Evolutionary conservation across 2,888 invertebrate species (phyloP), one percentile per base, ranked within the genome.

Genomic region (Oscheius sp.): DNA sequence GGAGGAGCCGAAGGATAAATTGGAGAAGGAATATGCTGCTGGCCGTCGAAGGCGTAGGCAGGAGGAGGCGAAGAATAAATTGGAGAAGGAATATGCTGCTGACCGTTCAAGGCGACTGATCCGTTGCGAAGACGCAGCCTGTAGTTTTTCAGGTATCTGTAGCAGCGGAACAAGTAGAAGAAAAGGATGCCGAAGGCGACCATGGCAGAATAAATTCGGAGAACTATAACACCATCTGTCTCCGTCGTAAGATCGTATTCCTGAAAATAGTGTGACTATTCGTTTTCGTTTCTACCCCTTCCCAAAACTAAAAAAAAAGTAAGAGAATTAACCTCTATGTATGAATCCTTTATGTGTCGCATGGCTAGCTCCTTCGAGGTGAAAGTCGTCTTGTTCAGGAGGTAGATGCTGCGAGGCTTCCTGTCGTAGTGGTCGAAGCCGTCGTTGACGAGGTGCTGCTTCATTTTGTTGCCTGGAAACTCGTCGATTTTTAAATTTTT

Each of bases 121-220:
- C 63, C 63, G 29, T n/a, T 29, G 11, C 4, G 13, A 21, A 11
- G 13, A 10, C 66, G 35, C 32, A 50, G 29, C 37, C 51, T 53
- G n/a, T n/a, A 51, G 35, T 66, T 53, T n/a, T 53, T 51, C 10
- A 66, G 53, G 51, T 66, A 66, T n/a, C 10, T 37, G 35, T 66
- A 66, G 21, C 53, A 51, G 11, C 66, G 32, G 66, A 66, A 53
- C 66, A 51, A 66, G 50, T 53, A 51, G 13, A 51, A 33, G 51
- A 66, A 5, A n/a, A 50, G 29, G 21, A 50, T 11, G 48, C 4
- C 63, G 2, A 63, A 13, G n/a, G 33, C 47, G 33, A 9, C 29
- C 7, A 63, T n/a, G 33, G 47, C 7, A 47, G 21, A 48, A 47
- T 29, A 11, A 7, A 63, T 21, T 3, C 48, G 33, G 21, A 11